Conservation (phyloP, 2,113 vertebrate genomes). For the Engraulis encrasicolus region DNA sequence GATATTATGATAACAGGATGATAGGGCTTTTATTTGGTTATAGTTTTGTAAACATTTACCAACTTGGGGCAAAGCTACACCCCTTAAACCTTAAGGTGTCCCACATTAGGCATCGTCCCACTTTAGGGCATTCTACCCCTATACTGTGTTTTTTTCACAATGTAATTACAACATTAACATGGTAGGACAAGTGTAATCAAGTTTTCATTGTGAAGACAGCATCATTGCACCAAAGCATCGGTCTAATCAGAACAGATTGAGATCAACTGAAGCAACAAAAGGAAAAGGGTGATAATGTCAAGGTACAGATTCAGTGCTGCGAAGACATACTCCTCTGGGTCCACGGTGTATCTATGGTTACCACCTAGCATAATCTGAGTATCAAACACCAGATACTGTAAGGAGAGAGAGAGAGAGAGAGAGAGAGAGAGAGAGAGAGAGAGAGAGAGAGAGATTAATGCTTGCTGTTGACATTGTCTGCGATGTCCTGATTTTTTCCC, state of each 20-base stretch:
- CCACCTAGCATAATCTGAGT: slow-evolving; percentile 79
- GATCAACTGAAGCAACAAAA: slow-evolving; percentile 76
- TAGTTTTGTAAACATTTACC: not conserved
- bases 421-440: slow-evolving; percentile 1
- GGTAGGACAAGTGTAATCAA: too few species aligned
- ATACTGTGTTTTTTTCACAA: not conserved
- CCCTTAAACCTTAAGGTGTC: too few species aligned
- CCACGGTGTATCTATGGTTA: slow-evolving; percentile 72
- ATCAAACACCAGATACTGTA: slow-evolving; percentile 79
- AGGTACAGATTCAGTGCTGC: slow-evolving; percentile 82
- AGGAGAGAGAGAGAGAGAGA: slow-evolving; percentile 19
- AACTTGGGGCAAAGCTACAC: not conserved
- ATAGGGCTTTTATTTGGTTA: too few species aligned
- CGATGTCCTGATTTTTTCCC: not conserved
- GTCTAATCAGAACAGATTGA: slow-evolving; percentile 55
- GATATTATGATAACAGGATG: too few species aligned
- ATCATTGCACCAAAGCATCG: not conserved
- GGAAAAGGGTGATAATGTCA: slow-evolving; percentile 77
- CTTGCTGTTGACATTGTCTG: not conserved
- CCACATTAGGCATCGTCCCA: too few species aligned
- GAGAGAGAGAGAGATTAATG: not conserved
- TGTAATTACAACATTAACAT: not conserved
- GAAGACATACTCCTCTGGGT: slow-evolving; percentile 83
- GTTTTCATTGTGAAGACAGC: too few species aligned
- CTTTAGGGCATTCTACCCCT: too few species aligned